Evolutionary conservation across 2,888 invertebrate species (phyloP).

Genomic region (Erebia ligea): DNA sequence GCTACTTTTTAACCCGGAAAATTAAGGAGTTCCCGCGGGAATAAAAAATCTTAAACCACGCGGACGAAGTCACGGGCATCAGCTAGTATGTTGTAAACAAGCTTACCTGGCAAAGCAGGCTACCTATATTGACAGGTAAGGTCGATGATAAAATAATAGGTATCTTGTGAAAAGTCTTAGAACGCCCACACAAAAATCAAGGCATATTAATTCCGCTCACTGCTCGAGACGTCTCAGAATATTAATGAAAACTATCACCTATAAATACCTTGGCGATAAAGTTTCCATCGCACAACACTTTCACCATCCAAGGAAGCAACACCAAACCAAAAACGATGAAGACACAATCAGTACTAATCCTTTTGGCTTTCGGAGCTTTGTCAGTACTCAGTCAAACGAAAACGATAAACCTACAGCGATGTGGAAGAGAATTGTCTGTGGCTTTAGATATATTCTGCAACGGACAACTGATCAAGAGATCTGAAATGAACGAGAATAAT

Average conservation of each 20-base stretch:
- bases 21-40: no score
- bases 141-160: no score
- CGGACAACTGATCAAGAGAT: slow-evolving; percentile 3
- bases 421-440: slow-evolving; percentile 3
- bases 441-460: slow-evolving; percentile 10
- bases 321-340: not conserved
- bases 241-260: slow-evolving; percentile 10
- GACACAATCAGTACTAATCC: not conserved
- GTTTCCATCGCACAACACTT: not conserved
- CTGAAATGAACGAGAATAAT: not conserved
- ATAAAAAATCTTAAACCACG: no score
- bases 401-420: not conserved
- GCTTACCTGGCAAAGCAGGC: no score
- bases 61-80: no score
- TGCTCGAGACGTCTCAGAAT: not conserved
- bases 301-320: not conserved
- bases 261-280: slow-evolving; percentile 1
- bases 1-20: no score
- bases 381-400: not conserved
- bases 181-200: not conserved
- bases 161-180: no score
- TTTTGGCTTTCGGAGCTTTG: not conserved
- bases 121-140: no score
- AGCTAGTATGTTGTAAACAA: no score
- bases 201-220: not conserved